Base-by-base conservation (phyloP, 1,140 invertebrate species). In the Drosophila serrata region DNA sequence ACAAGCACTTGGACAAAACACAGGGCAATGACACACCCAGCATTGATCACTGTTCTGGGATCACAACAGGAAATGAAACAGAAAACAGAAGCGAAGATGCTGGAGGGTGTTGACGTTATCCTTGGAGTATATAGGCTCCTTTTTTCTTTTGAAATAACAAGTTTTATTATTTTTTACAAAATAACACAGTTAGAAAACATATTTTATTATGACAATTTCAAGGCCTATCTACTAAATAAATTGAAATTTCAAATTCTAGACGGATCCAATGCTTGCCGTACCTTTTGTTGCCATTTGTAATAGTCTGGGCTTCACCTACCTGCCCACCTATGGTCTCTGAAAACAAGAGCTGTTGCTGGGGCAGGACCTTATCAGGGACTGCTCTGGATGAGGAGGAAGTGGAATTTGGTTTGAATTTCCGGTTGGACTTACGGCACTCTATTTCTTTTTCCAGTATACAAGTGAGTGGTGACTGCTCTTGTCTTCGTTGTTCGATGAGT, bases 41-140 rank as follows among this genome's bases (percentile, higher is more conserved):
- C 12, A n/a, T 48, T 72, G 42, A 72, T 72, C 53, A 35, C 15
- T 35, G 5, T 29, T 31, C 7, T 27, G 11, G 17, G 67, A 69
- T 45, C 67, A 19, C 4, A 13, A 12, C 8, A 17, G 31, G 7
- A 46, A 17, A 37, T 27, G 35, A 35, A 13, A n/a, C 11, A n/a
- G 9, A 43, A 35, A 11, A n/a, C 11, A n/a, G 9, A 0, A 9
- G 0, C 11, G 1, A 2, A 35, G 6, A 4, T 33, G 49, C 12
- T 31, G 27, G 11, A n/a, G 4, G 22, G 1, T 45, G 6, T 24
- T 24, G 22, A 1, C 13, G 15, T 2, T 27, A 42, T 15, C 3
- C 4, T 22, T 22, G 0, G 1, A 45, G 12, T 22, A 13, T 43
- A 15, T 12, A 0, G 4, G n/a, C 8, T 42, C 1, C 40, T 12